Conservation (phyloP, 2,113 vertebrate genomes). For the Furnarius figulus region DNA sequence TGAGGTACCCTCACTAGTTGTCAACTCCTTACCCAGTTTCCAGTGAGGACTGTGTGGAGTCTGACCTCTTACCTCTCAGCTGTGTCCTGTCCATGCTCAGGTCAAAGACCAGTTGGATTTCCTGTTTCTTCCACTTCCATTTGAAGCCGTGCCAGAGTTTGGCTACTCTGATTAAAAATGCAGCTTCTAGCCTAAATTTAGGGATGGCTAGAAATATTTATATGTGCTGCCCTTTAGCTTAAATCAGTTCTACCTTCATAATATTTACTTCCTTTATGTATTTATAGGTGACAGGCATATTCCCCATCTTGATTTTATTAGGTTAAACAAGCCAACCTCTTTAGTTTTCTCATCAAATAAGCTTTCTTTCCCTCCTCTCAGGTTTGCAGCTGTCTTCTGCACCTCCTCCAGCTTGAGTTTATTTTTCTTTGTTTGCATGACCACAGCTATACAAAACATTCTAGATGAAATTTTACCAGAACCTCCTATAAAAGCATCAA, state of each 20-base stretch:
- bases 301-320: conserved; percentile 40
- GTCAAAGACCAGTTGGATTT: conserved; percentile 5
- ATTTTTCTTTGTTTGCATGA: conserved; percentile 33
- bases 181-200: conserved; percentile 47
- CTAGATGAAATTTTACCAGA: conserved; percentile 10
- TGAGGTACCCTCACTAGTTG: neutral
- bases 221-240: conserved; percentile 58
- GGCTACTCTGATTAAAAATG: conserved; percentile 24
- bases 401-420: neutral
- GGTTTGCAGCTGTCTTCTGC: conserved; percentile 14
- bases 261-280: conserved; percentile 60
- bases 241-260: conserved; percentile 44
- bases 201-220: conserved; percentile 45
- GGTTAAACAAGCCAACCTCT: conserved; percentile 40
- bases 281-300: conserved; percentile 51
- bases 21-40: neutral
- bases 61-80: neutral
- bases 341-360: conserved; percentile 36
- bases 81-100: neutral
- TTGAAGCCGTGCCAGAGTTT: conserved; percentile 13
- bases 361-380: neutral
- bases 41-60: neutral
- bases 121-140: neutral
- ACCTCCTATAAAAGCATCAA: neutral
- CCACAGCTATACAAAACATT: neutral